Evolutionary conservation across 2,113 vertebrate genomes (phyloP).

Genomic region (Trichomycterus rosablanca): DNA sequence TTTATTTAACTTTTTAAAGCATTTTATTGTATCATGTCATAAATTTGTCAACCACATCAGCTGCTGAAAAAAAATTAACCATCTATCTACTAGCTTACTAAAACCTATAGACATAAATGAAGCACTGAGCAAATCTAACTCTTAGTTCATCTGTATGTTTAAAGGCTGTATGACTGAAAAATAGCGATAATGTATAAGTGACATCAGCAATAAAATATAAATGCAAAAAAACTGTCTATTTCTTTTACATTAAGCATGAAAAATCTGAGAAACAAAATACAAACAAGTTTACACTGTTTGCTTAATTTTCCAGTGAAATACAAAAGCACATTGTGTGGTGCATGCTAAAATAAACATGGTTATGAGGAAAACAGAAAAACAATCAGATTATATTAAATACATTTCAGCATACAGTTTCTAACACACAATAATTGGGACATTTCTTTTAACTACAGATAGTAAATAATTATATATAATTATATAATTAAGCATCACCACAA

Average conservation of each 20-base stretch:
- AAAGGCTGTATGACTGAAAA: too few relatives aligned
- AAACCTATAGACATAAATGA: too few relatives aligned
- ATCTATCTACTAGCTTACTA: too few relatives aligned
- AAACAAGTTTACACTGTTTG: slow-evolving; percentile 11
- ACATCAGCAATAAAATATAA: background rate
- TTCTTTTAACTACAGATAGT: slow-evolving; percentile 1
- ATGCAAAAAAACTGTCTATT: slow-evolving; percentile 7
- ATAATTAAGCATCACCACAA: too few relatives aligned
- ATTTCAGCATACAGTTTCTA: slow-evolving; percentile 12
- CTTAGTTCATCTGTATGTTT: too few relatives aligned
- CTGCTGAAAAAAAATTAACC: too few relatives aligned
- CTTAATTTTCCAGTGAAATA: slow-evolving; percentile 27
- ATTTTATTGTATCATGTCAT: too few relatives aligned
- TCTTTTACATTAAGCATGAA: slow-evolving; percentile 9
- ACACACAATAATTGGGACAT: background rate
- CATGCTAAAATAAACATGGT: slow-evolving; percentile 11
- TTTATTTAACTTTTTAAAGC: too few relatives aligned
- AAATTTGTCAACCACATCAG: too few relatives aligned
- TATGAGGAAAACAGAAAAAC: background rate
- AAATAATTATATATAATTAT: too few relatives aligned
- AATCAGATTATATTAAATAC: slow-evolving; percentile 1
- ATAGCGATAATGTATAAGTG: too few relatives aligned
- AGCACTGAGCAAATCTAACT: too few relatives aligned
- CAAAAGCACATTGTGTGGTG: slow-evolving; percentile 19
- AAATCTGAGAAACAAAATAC: slow-evolving; percentile 8